Evolutionary conservation across 2,888 invertebrate species (phyloP), one percentile per base, ranked within the genome.

Genomic region (Pyrrhia umbra): DNA sequence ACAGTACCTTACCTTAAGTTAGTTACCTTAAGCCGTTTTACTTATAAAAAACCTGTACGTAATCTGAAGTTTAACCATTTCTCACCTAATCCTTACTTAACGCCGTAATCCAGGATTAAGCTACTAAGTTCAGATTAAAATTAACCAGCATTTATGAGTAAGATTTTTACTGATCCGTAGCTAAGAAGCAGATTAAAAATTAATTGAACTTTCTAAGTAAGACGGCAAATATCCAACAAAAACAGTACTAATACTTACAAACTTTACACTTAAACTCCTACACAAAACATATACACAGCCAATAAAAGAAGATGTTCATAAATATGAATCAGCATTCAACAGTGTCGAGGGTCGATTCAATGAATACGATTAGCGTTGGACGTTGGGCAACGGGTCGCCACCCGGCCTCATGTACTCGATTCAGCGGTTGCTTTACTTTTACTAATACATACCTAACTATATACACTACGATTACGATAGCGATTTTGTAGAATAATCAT

Each of bases 221-320:
- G n/a, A n/a, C n/a, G n/a, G n/a, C n/a, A n/a, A n/a, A n/a, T n/a
- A n/a, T n/a, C 34, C 34, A 34, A 9, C 13, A n/a, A 34, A 34
- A 34, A 34, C n/a, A 34, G 8, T 34, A 18, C 25, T 45, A 34
- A 5, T 34, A 18, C 25, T 45, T 50, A 37, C 20, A 20, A 9
- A 50, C 30, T 45, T 6, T n/a, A 8, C 10, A 27, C 6, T n/a
- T n/a, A n/a, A 34, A 52, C 2, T 2, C 3, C 9, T 23, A 57
- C 42, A 25, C 16, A 47, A 61, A 6, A 37, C 37, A 5, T 42
- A 40, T 13, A 47, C 45, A 43, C 16, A 34, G 15, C 21, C 59
- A 76, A 71, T 76, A 72, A 67, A 72, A 68, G 65, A 74, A 68
- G 62, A 80, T 68, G 63, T 77, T 61, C 66, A 80, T 78, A 68